phyloP scores from a whole-genome alignment of 2,797 vertebrate genomes.

The Gallinago nigripennis region DNA sequence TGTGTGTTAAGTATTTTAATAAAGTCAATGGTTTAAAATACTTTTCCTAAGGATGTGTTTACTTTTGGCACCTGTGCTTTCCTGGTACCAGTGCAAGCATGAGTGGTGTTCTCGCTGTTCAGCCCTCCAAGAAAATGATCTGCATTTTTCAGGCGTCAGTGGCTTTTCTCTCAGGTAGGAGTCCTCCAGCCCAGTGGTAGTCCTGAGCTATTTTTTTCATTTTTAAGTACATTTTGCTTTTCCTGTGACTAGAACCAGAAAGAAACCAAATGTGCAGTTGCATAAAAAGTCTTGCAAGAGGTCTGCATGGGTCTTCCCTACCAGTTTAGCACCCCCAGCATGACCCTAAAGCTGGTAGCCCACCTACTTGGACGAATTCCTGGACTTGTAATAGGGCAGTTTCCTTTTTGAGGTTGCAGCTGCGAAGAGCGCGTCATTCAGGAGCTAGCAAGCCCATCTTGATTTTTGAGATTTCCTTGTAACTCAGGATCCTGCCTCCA shows the following conservation, averaged over 20 bases:
- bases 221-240: background rate
- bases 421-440: background rate
- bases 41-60: background rate
- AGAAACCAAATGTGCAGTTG: background rate
- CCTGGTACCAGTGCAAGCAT: background rate
- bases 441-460: background rate
- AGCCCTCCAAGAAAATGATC: background rate
- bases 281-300: background rate
- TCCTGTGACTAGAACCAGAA: background rate
- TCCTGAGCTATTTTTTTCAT: background rate
- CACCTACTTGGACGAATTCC: background rate
- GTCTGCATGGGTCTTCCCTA: background rate
- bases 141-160: background rate
- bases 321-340: background rate
- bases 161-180: background rate
- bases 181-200: background rate
- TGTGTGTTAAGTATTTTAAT: slow-evolving; percentile 76
- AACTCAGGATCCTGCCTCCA: background rate
- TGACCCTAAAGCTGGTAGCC: background rate
- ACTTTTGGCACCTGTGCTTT: background rate
- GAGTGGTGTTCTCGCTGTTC: background rate
- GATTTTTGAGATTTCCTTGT: background rate
- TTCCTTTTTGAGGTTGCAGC: background rate
- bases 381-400: background rate
- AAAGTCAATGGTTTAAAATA: slow-evolving; percentile 74